Base-by-base conservation (phyloP, 2,888 invertebrate genomes). In the Metopia argyrocephala region DNA sequence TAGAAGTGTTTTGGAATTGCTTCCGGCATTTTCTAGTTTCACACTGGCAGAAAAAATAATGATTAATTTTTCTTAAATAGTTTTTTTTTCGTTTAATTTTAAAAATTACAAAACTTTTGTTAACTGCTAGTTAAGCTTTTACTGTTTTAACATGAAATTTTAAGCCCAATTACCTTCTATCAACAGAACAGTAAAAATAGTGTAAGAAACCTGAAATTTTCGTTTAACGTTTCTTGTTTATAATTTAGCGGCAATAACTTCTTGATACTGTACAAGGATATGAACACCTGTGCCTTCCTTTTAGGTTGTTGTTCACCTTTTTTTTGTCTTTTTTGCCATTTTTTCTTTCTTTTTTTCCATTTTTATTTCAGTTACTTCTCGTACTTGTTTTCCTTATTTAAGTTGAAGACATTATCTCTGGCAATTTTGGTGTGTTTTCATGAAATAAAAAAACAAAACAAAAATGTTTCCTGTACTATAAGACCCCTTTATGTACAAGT, bases 271-370 rank as follows among this genome's bases (percentile, higher is more conserved):
- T 38, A 38, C 38, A 38, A 38, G 38, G 38, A 38, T 38, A 38
- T 38, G 15, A 0, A 38, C 38, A 38, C 38, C 38, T 38, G 38
- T 38, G n/a, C n/a, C n/a, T n/a, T n/a, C n/a, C n/a, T n/a, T n/a
- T n/a, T n/a, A n/a, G n/a, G n/a, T n/a, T n/a, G n/a, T 38, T 38
- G 12, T 38, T 38, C 4, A 12, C 38, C 12, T 38, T 31, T 31
- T 9, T 2, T 31, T 38, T 38, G 38, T 1, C 38, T 38, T 38
- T 15, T 4, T 15, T 12, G 9, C 9, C 38, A 38, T 12, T 38
- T 38, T 38, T 79, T 69, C 78, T 70, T 56, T 50, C 50, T 38
- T 70, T 48, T 68, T 62, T 61, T 56, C 68, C 59, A 2, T 9
- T 15, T 45, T 46, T 45, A 6, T 28, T 12, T 15, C 12, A 9